phyloP scores from a whole-genome alignment of 2,888 invertebrate genomes.

The Spicauda simplicius region DNA sequence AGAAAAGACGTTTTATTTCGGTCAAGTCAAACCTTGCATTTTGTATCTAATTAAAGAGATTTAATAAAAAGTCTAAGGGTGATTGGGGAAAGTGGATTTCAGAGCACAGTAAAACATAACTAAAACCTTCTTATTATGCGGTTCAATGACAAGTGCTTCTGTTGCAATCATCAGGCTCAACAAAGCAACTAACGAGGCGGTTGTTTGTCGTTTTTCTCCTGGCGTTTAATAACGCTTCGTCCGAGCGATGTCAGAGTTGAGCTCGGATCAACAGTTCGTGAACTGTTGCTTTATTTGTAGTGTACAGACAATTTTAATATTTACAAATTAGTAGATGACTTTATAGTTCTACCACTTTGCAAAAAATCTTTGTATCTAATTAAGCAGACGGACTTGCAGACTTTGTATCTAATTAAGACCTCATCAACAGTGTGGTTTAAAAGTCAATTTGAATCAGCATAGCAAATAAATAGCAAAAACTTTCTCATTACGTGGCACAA shows the following conservation, averaged over 20 bases:
- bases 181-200: conserved; percentile 6
- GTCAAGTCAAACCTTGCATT: too few relatives aligned
- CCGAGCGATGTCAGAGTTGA: conserved; percentile 4
- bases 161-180: neutral
- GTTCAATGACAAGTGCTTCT: neutral
- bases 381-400: too few relatives aligned
- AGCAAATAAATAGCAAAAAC: neutral
- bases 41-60: too few relatives aligned
- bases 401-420: too few relatives aligned
- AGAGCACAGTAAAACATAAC: neutral
- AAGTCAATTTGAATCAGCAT: neutral
- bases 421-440: neutral
- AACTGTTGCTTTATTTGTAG: conserved; percentile 1
- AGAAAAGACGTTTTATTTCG: too few relatives aligned
- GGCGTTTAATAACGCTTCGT: conserved; percentile 7
- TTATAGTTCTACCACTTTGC: neutral
- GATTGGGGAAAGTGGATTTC: neutral
- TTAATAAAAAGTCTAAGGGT: neutral
- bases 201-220: conserved; percentile 6
- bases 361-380: too few relatives aligned
- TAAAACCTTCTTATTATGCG: neutral
- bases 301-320: neutral
- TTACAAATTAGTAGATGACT: neutral
- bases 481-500: conserved; percentile 1
- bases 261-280: conserved; percentile 3